Conservation (phyloP, 35 echinoderm and acorn worm species). For the Ophioderma brevispina region DNA sequence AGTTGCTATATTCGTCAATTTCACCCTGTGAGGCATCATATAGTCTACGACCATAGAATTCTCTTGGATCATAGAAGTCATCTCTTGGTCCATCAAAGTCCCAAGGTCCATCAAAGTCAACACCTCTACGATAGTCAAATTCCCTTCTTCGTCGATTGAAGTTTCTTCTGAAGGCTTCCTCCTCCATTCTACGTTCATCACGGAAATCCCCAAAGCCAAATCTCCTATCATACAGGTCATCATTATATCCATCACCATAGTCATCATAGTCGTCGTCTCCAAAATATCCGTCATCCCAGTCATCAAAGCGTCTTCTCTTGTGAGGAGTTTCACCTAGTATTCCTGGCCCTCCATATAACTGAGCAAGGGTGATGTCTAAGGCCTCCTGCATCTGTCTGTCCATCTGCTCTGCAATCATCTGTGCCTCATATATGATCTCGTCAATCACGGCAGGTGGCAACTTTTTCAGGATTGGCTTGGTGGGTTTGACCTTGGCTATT, state of each 20-base stretch:
- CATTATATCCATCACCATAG: neutral
- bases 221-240: neutral
- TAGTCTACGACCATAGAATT: neutral
- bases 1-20: neutral
- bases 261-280: neutral
- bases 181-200: neutral
- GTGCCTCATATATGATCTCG: neutral
- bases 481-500: neutral
- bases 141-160: neutral
- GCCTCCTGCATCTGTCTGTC: neutral
- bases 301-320: no score
- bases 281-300: neutral
- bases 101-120: neutral
- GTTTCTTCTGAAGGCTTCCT: neutral
- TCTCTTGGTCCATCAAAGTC: neutral
- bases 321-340: neutral
- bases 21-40: neutral
- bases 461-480: neutral
- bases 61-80: neutral
- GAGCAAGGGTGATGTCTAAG: neutral
- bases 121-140: no score
- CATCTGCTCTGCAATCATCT: neutral
- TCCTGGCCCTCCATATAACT: neutral
- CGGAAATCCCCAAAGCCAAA: neutral
- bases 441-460: neutral